phyloP scores from a whole-genome alignment of 2,888 invertebrate species.

The Cerceris rybyensis region DNA sequence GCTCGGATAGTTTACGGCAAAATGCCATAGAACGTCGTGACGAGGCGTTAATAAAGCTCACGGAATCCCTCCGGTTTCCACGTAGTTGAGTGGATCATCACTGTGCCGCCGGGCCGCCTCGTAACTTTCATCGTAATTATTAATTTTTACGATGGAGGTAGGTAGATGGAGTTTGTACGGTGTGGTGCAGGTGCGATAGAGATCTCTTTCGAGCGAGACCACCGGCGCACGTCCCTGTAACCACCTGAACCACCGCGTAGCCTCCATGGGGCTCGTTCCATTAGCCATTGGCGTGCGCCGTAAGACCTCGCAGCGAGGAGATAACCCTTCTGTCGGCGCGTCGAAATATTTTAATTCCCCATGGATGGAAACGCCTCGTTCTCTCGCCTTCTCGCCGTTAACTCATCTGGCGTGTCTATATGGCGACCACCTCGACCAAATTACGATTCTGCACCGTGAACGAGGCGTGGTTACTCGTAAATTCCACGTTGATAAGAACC shows the following conservation, averaged over 20 bases:
- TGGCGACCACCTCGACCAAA: slow-evolving; percentile 32
- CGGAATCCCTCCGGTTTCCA: slow-evolving; percentile 25
- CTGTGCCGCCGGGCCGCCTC: slow-evolving; percentile 39
- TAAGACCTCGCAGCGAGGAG: slow-evolving; percentile 56
- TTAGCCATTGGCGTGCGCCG: slow-evolving; percentile 68
- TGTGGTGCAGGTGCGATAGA: slow-evolving; percentile 74
- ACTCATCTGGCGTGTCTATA: slow-evolving; percentile 47
- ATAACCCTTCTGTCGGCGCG: slow-evolving; percentile 70
- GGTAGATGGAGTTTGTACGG: slow-evolving; percentile 40
- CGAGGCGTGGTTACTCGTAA: slow-evolving; percentile 47
- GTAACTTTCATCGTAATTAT: slow-evolving; percentile 76
- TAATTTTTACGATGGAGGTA: slow-evolving; percentile 74
- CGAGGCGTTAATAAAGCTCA: slow-evolving; percentile 69
- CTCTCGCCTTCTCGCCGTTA: slow-evolving; percentile 60
- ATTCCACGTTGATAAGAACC: slow-evolving; percentile 44
- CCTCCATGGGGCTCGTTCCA: slow-evolving; percentile 60
- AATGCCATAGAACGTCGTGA: slow-evolving; percentile 61
- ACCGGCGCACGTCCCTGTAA: slow-evolving; percentile 70
- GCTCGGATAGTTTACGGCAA: slow-evolving; percentile 69
- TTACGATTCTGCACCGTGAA: slow-evolving; percentile 45
- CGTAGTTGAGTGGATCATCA: slow-evolving; percentile 53
- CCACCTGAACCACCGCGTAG: slow-evolving; percentile 53
- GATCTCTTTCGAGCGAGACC: slow-evolving; percentile 74
- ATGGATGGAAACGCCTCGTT: slow-evolving; percentile 64
- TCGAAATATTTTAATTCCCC: slow-evolving; percentile 73